These are phyloP conservation scores for Watsonalla cultraria DNA, from an alignment of 2,888 invertebrate species.

Conservation along the genomic window DNA sequence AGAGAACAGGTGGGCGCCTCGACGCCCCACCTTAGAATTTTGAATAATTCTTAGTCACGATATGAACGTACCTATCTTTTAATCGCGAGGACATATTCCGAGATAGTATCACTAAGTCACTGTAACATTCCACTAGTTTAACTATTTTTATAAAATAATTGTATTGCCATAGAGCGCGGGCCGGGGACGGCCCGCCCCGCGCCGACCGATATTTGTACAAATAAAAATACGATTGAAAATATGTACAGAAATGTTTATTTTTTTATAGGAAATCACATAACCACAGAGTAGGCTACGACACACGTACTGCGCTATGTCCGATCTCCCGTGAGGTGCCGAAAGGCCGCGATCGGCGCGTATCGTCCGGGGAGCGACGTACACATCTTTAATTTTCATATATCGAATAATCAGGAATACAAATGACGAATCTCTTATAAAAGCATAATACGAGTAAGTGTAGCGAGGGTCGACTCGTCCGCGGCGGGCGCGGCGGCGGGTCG, in stretches of 20 bases:
- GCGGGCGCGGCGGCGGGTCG: slow-evolving; percentile 17
- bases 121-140: slow-evolving; percentile 44
- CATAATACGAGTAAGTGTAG: slow-evolving; percentile 71
- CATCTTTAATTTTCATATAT: slow-evolving; percentile 67
- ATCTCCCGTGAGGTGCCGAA: slow-evolving; percentile 56
- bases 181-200: slow-evolving; percentile 3
- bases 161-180: slow-evolving; percentile 19
- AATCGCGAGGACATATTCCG: slow-evolving; percentile 35
- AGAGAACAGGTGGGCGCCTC: slow-evolving; percentile 25
- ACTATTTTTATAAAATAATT: slow-evolving; percentile 49
- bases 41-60: slow-evolving; percentile 41
- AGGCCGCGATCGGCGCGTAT: slow-evolving; percentile 52
- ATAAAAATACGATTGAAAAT: slow-evolving; percentile 73
- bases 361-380: slow-evolving; percentile 70
- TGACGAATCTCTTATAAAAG: slow-evolving; percentile 76
- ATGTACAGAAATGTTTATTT: slow-evolving; percentile 75
- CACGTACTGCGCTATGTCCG: slow-evolving; percentile 52
- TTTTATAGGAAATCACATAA: slow-evolving; percentile 70
- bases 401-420: slow-evolving; percentile 77
- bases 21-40: slow-evolving; percentile 38
- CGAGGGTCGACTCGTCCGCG: slow-evolving; percentile 1
- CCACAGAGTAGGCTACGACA: slow-evolving; percentile 55
- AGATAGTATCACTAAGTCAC: slow-evolving; percentile 31
- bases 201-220: slow-evolving; percentile 38
- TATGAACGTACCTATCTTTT: slow-evolving; percentile 38